These are phyloP conservation scores for Bagarius yarrelli DNA, from an alignment of 2,113 vertebrate species.

Conservation along the genomic window DNA sequence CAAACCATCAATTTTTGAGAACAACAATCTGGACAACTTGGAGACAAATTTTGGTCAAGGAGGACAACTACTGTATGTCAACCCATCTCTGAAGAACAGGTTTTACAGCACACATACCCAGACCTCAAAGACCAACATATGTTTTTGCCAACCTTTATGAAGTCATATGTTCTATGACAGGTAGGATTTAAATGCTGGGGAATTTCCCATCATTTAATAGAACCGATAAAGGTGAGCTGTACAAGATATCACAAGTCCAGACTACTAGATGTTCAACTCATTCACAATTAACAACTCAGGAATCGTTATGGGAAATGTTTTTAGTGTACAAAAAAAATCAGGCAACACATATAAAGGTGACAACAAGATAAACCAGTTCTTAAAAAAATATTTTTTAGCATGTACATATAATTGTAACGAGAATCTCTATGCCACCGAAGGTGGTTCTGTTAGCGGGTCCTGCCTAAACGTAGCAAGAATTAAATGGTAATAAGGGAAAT, in stretches of 20 bases:
- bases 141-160: background rate
- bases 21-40: background rate
- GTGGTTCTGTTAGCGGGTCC: background rate
- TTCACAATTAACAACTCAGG: background rate
- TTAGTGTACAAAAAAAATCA: background rate
- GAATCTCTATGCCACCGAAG: background rate
- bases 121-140: background rate
- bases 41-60: background rate
- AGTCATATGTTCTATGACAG: background rate
- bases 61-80: background rate
- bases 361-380: background rate
- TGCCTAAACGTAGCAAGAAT: background rate
- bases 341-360: background rate
- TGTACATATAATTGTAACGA: background rate
- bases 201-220: background rate
- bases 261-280: background rate
- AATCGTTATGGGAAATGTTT: background rate
- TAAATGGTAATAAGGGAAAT: background rate
- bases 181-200: background rate
- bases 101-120: background rate
- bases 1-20: background rate
- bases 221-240: background rate
- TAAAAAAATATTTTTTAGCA: background rate
- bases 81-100: background rate
- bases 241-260: constrained; percentile 8